These are phyloP conservation scores for Adelphocoris suturalis DNA, from an alignment of 2,888 invertebrate genomes.

Conservation along the genomic window DNA sequence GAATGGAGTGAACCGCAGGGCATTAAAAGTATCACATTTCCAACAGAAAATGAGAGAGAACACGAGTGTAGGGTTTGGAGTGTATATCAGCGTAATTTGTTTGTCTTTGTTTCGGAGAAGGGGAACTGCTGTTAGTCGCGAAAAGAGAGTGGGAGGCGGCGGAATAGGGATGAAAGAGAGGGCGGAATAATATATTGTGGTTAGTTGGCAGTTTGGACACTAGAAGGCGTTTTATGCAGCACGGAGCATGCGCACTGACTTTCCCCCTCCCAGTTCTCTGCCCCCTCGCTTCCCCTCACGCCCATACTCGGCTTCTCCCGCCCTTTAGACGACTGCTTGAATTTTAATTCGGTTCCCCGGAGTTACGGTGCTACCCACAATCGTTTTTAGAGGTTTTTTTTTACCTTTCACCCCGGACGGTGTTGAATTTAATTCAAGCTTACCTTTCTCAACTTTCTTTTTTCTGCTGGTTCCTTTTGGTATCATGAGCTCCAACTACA, in stretches of 20 bases:
- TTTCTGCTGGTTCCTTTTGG: background rate
- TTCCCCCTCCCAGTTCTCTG: background rate
- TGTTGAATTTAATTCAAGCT: constrained; percentile 27
- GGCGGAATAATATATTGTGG: constrained; percentile 80
- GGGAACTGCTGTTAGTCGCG: constrained; percentile 30
- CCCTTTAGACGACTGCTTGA: constrained; percentile 64
- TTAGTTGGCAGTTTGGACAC: constrained; percentile 68
- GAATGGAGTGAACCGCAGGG: background rate
- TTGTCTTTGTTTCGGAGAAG: constrained; percentile 57
- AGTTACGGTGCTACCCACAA: constrained; percentile 61
- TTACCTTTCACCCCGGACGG: background rate
- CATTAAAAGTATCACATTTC: background rate
- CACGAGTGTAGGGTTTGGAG: background rate
- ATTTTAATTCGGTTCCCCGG: constrained; percentile 68
- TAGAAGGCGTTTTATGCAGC: constrained; percentile 63
- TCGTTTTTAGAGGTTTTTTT: constrained; percentile 31
- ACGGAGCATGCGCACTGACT: constrained; percentile 55
- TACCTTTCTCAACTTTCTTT: constrained; percentile 6
- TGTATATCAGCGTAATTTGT: constrained; percentile 63
- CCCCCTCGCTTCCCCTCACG: background rate
- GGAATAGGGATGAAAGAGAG: constrained; percentile 89
- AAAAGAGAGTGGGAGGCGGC: constrained; percentile 89
- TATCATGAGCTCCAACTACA: background rate
- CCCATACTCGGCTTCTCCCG: constrained; percentile 29
- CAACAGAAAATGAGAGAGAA: constrained; percentile 20